Conservation (phyloP, 2,888 invertebrate species). For the Dinocampus coccinellae region DNA sequence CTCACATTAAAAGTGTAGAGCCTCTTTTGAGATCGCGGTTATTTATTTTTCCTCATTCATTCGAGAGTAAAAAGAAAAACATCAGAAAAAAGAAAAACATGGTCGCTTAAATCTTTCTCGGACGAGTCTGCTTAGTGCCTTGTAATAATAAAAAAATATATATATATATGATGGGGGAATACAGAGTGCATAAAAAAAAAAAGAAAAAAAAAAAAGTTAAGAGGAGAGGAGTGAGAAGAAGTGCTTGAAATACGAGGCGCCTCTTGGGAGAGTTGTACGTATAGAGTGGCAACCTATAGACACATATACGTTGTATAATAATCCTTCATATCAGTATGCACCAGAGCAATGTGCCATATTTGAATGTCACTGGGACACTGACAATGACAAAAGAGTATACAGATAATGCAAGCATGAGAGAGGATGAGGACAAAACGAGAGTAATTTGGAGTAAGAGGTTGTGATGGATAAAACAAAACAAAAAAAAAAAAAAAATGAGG, state of each 20-base stretch:
- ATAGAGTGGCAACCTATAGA: neutral
- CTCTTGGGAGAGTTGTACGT: slow-evolving; percentile 28
- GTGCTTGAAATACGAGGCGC: slow-evolving; percentile 41
- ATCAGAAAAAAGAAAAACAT: slow-evolving; percentile 2
- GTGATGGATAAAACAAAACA: slow-evolving; percentile 4
- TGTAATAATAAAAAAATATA: slow-evolving; percentile 30
- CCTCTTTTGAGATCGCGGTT: slow-evolving; percentile 28
- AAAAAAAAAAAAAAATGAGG: slow-evolving; percentile 37
- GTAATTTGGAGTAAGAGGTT: neutral
- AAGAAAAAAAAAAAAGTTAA: slow-evolving; percentile 24
- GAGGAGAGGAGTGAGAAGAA: slow-evolving; percentile 18
- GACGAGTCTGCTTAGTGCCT: slow-evolving; percentile 37
- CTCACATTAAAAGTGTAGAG: neutral
- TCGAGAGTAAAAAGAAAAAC: slow-evolving; percentile 23
- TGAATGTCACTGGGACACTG: neutral
- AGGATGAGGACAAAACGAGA: neutral
- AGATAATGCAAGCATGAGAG: slow-evolving; percentile 6
- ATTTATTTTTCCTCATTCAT: slow-evolving; percentile 48
- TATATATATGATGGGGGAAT: neutral
- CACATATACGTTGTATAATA: neutral
- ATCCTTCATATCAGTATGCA: slow-evolving; percentile 15
- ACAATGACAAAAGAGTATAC: slow-evolving; percentile 12
- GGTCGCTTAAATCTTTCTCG: slow-evolving; percentile 41
- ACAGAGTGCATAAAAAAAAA: neutral
- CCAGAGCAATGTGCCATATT: neutral